phyloP scores from a whole-genome alignment of 2,113 vertebrate species.

The Sinocyclocheilus maitianheensis region DNA sequence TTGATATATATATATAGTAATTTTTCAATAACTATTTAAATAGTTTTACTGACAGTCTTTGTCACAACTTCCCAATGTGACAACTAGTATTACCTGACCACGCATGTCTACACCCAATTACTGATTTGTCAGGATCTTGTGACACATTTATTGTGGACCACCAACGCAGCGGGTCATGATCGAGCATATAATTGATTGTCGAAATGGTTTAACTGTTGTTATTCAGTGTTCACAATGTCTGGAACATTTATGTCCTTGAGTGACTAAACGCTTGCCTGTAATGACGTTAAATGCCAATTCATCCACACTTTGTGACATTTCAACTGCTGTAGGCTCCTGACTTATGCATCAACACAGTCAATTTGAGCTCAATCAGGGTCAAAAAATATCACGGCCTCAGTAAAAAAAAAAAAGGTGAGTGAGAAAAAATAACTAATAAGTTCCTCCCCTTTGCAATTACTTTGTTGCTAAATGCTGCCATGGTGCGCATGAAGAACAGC shows the following conservation, averaged over 20 bases:
- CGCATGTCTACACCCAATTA: neutral
- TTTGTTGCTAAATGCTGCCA: conserved; percentile 45
- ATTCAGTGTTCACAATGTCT: neutral
- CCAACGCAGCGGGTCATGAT: neutral
- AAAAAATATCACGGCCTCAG: neutral
- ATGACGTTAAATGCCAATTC: neutral
- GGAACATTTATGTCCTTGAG: neutral
- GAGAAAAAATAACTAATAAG: conserved; percentile 28
- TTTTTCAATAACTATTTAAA: neutral
- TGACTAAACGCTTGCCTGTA: neutral
- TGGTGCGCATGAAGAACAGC: conserved; percentile 23
- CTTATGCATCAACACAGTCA: conserved; percentile 13
- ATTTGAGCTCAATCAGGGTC: conserved; percentile 32
- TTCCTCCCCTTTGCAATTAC: conserved; percentile 35
- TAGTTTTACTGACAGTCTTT: neutral
- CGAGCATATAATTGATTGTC: neutral
- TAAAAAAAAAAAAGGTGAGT: neutral
- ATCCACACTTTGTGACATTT: neutral
- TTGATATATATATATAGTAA: neutral
- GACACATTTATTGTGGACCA: neutral
- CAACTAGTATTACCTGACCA: neutral
- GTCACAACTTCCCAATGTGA: neutral
- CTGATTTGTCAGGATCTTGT: conserved; percentile 10
- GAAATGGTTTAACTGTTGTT: neutral
- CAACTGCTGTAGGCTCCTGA: conserved; percentile 8